Evolutionary conservation across 23 tunicate species (phyloP), one percentile per base, ranked within the genome.

Genomic region (Trididemnum clinides): DNA sequence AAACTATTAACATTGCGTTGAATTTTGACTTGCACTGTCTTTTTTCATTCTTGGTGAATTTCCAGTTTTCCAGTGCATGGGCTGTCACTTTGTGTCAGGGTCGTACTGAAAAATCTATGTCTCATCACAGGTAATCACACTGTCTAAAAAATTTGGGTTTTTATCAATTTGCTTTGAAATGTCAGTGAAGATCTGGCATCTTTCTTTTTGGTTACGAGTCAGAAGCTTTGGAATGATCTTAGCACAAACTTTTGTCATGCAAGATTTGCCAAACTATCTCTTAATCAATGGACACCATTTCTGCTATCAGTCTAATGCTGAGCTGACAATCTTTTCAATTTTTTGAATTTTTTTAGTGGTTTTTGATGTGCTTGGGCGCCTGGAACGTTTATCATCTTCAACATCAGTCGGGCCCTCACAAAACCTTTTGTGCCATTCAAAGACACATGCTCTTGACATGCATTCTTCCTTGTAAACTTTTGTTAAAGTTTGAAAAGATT

Each of bases 191-290:
- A 62, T 62, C 27, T 62, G 26, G 54, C 54, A 15, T 44, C 15
- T 44, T 44, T 44, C 54, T 44, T 44, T 44, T 44, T 44, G 54
- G 54, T 44, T 15, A 44, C 54, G 54, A 44, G 54, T 44, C 54
- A 44, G 54, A 44, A 44, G 54, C 6, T 18, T 62, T 62, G 69
- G 69, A 62, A 62, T 6, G 21, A 21, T 26, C 69, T 62, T 21
- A 4, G 69, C 69, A 62, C 69, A 62, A 21, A 62, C 69, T 21
- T 62, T 62, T 62, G 69, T 62, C 69, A 62, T 62, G 69, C 69
- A 62, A 21, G 22, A 62, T 62, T 62, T 62, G 69, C 69, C 69
- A 26, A 62, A 62, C 69, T 21, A 21, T 62, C 27, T 62, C 69
- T 62, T 12, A 12, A 21, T 62, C 69, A 62, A 21, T 44, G 54